Evolutionary conservation across 2,113 vertebrate genomes (phyloP), one percentile per base, ranked within the genome.

Genomic region (Beaufortia kweichowensis): DNA sequence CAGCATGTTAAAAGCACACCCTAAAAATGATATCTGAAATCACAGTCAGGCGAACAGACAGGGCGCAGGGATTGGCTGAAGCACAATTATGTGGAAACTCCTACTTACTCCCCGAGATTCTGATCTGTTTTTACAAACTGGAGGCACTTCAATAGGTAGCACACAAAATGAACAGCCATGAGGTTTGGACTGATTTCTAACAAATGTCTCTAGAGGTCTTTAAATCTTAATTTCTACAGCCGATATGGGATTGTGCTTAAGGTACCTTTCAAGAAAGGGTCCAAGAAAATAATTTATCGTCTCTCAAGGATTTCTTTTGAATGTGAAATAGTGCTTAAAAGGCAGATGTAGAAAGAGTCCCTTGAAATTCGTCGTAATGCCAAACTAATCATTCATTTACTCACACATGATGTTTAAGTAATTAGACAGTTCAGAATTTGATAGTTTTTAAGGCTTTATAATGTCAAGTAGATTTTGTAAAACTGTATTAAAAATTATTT

Each of bases 51-150:
- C 84, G 66, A 89, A 72, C 41, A 41, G 7, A 75, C 35, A 60
- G 73, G 63, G 83, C 62, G 80, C 82, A 31, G 50, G 75, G 88
- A 87, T 87, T 88, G 85, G 89, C 81, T 85, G 83, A 62, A n/a
- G 23, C 43, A 71, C 35, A 71, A 75, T 85, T 76, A 62, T 71
- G 84, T 53, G 79, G 81, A 79, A 83, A 89, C 87, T 90, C 86
- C 88, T 88, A 84, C 86, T 77, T 77, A 55, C 67, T 80, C 63
- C 70, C 76, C 12, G 81, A 81, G 75, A 76, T 85, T 77, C 29
- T 43, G 75, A 86, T 81, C 53, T 73, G 82, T 79, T 57, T 60
- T 41, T 77, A 63, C 21, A n/a, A 70, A 35, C 29, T 56, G 70
- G 31, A 85, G 76, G 69, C 55, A 71, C 79, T 85, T 81, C 60